Base-by-base conservation (phyloP, 2,113 vertebrate genomes). In the Thamnaconus septentrionalis region DNA sequence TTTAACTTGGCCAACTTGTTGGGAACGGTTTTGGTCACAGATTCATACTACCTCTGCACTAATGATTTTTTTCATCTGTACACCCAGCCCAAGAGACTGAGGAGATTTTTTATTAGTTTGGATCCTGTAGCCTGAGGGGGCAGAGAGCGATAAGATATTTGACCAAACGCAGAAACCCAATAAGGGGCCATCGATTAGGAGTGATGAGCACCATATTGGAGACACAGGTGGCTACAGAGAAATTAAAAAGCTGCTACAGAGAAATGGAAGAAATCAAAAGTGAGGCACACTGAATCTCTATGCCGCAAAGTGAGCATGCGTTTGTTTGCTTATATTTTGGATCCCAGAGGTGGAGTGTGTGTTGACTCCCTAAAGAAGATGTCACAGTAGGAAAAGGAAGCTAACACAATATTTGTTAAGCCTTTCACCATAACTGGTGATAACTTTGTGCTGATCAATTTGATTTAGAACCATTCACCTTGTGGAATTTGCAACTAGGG, bases 171-270 rank as follows among this genome's bases (percentile, higher is more conserved):
- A 78, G 84, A 89, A 87, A 91, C 87, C 82, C 89, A 92, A 92
- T 91, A 92, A 90, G 79, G 82, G 72, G 71, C 87, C 76, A 92
- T 92, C 85, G 91, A 92, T 92, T 91, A 92, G 80, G 75, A 85
- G 64, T 74, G 61, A 83, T 76, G 83, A 85, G 64, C 78, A 81
- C 73, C 85, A 88, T 91, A 91, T 91, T 89, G 86, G 84, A 90
- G 75, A 82, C 83, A 81, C 78, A 76, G 85, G 83, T 90, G 84
- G 85, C 86, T 85, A 86, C 76, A 78, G 80, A 86, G 71, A 90
- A 85, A 90, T 87, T 88, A 84, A 89, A 88, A 85, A 89, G 57
- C 76, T 66, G 80, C 75, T 85, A 81, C 80, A 85, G 78, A 76
- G 77, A 84, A 85, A 82, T 80, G 58, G 53, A 72, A 71, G 69